Conservation (phyloP, 2,113 vertebrate species). For the Microtus oregoni region DNA sequence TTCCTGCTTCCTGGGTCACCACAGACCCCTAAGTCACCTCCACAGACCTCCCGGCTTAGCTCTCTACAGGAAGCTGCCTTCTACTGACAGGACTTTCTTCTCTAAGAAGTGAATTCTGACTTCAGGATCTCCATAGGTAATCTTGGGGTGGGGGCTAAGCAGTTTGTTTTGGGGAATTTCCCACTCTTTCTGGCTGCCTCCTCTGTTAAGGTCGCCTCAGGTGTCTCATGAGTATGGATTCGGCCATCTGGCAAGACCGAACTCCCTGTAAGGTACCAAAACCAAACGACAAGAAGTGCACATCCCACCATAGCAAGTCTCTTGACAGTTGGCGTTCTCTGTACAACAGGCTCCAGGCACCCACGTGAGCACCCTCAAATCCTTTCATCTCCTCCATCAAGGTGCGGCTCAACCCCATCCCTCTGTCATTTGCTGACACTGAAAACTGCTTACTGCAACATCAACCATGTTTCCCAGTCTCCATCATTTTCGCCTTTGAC, state of each 20-base stretch:
- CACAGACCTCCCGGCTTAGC: no score
- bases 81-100: neutral
- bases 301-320: no score
- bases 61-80: neutral
- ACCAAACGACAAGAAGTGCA: neutral
- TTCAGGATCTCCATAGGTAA: neutral
- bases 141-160: neutral
- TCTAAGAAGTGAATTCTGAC: neutral
- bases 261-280: neutral
- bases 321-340: neutral
- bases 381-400: neutral
- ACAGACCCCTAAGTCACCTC: neutral
- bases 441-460: neutral
- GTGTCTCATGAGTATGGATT: fast-evolving
- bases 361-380: fast-evolving
- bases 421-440: neutral
- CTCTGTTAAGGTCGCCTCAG: neutral
- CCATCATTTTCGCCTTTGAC: neutral
- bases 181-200: no score
- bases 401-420: fast-evolving
- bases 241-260: neutral
- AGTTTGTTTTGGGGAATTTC: no score
- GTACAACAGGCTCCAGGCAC: fast-evolving
- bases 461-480: neutral
- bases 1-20: neutral